phyloP scores from a whole-genome alignment of 1,140 invertebrate species.

The Cotesia chilonis region DNA sequence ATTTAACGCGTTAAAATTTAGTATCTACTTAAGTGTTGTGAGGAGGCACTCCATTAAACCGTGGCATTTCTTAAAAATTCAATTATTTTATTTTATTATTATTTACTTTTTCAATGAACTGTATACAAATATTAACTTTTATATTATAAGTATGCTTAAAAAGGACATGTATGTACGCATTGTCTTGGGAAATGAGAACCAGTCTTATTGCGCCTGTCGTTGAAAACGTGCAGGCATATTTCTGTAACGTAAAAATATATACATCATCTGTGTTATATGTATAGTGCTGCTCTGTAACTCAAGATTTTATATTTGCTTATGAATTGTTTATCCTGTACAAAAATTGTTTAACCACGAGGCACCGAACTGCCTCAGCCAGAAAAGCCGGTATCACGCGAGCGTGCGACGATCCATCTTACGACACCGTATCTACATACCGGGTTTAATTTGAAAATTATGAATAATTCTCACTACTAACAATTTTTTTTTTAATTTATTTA shows the following conservation, averaged over 20 bases:
- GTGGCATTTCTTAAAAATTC: slow-evolving; percentile 51
- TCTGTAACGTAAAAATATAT: slow-evolving; percentile 69
- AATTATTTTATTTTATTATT: slow-evolving; percentile 46
- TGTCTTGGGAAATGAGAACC: slow-evolving; percentile 67
- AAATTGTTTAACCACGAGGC: slow-evolving; percentile 60
- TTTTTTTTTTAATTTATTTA: slow-evolving; percentile 13
- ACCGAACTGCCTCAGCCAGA: slow-evolving; percentile 35
- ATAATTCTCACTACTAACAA: slow-evolving; percentile 8
- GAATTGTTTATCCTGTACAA: slow-evolving; percentile 62
- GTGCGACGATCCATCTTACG: slow-evolving; percentile 9
- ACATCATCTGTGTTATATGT: slow-evolving; percentile 67
- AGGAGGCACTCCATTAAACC: slow-evolving; percentile 58
- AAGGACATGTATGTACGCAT: slow-evolving; percentile 67
- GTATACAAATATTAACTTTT: slow-evolving; percentile 67
- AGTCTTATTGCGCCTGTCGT: slow-evolving; percentile 64
- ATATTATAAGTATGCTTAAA: slow-evolving; percentile 51
- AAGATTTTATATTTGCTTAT: slow-evolving; percentile 64
- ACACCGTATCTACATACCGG: not conserved
- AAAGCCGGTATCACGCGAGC: slow-evolving; percentile 16
- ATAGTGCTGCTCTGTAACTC: slow-evolving; percentile 68
- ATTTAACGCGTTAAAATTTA: slow-evolving; percentile 26
- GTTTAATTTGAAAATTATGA: slow-evolving; percentile 6
- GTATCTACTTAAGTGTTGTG: slow-evolving; percentile 49
- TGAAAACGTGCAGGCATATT: slow-evolving; percentile 59
- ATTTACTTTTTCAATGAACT: slow-evolving; percentile 49